Conservation (phyloP, 2,888 invertebrate species). For the Holacanthella duospinosa region DNA sequence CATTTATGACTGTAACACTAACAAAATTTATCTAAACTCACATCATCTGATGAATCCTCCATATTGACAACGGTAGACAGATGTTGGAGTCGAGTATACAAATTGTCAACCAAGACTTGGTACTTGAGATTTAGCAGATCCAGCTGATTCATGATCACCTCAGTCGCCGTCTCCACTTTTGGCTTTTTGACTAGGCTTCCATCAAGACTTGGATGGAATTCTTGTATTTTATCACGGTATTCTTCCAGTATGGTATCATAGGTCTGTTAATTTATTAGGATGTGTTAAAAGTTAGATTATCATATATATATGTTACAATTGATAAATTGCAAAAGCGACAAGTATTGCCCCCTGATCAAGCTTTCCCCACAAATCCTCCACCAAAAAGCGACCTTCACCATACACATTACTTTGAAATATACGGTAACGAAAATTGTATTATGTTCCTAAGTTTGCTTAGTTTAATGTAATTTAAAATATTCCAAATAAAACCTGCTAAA, state of each 20-base stretch:
- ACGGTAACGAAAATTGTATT: too few species aligned
- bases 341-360: not conserved
- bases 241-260: conserved; percentile 74
- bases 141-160: conserved; percentile 62
- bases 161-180: conserved; percentile 51
- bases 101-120: conserved; percentile 56
- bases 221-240: conserved; percentile 69
- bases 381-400: too few species aligned
- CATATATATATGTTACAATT: not conserved
- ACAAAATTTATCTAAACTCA: conserved; percentile 52
- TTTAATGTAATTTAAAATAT: too few species aligned
- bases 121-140: conserved; percentile 71
- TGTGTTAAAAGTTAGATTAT: not conserved
- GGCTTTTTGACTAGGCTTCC: conserved; percentile 43
- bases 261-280: conserved; percentile 50
- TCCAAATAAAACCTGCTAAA: too few species aligned
- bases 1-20: not conserved
- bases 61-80: conserved; percentile 55
- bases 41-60: conserved; percentile 64
- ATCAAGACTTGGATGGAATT: conserved; percentile 70
- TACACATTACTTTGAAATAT: too few species aligned
- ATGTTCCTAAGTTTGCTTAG: too few species aligned
- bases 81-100: conserved; percentile 59
- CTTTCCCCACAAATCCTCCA: too few species aligned
- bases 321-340: not conserved